Base-by-base conservation (phyloP, 2,797 vertebrate genomes). In the Taeniopygia guttata region DNA sequence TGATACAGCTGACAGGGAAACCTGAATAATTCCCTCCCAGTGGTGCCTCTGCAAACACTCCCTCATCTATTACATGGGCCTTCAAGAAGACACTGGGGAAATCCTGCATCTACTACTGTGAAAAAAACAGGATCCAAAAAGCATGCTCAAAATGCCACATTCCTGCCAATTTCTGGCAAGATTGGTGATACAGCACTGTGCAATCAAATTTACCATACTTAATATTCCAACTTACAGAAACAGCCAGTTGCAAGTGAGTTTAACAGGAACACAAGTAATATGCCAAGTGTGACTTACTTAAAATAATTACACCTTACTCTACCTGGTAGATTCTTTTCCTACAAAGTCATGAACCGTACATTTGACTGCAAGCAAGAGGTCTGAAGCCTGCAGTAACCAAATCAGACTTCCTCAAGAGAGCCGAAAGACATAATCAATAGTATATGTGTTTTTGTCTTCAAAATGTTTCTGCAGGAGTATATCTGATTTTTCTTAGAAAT, bases 321-420 rank as follows among this genome's bases (percentile, higher is more conserved):
- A 63, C 15, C 26, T 56, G 5, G 13, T 54, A 54, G 27, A 30
- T 26, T 60, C 34, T 51, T 84, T 20, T 48, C 29, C 15, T 38
- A 0, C 27, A 55, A 55, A 32, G 51, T 45, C 56, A 74, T 3
- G 19, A 85, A 76, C 60, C 25, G 49, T 3, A 0, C 4, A 84
- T 58, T 51, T 54, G 16, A 70, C 21, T 13, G 10, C 21, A 86
- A 52, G 45, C 22, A 60, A 62, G 2, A 56, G 32, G 32, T 64
- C 40, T 51, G 43, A 64, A 86, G 38, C 19, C 51, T 62, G 21
- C 29, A 84, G 73, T 26, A 72, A 75, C 11, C 27, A 76, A 84
- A 86, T 27, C 13, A 64, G 36, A 64, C 12, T 49, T 82, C 45
- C 10, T 45, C 64, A 77, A 72, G 16, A 84, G 16, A 82, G 48